These are phyloP conservation scores for Salpingus planirostris DNA, from an alignment of 2,888 invertebrate species.

Conservation along the genomic window DNA sequence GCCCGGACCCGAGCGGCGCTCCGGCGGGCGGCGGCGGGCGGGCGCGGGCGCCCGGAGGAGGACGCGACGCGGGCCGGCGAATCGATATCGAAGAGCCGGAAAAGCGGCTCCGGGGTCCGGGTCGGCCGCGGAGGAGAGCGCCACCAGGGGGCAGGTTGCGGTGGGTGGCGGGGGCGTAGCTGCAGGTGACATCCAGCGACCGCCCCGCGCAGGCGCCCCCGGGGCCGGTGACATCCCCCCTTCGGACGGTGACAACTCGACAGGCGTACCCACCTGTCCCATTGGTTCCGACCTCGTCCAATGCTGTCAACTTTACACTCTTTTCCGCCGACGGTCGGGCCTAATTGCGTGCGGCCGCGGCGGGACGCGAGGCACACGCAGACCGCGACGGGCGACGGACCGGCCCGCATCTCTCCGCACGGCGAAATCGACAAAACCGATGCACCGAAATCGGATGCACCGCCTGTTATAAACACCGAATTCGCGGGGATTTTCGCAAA, in stretches of 20 bases:
- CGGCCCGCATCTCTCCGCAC: too few relatives aligned
- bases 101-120: too few relatives aligned
- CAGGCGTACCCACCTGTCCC: conserved; percentile 41
- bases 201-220: conserved; percentile 37
- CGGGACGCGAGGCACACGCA: too few relatives aligned
- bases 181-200: conserved; percentile 37
- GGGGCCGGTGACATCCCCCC: conserved; percentile 37
- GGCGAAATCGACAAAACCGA: too few relatives aligned
- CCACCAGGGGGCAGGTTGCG: conserved; percentile 35
- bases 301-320: conserved; percentile 27
- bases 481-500: too few relatives aligned
- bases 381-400: too few relatives aligned
- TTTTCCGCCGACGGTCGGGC: conserved; percentile 7
- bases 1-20: conserved; percentile 35
- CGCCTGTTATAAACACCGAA: conserved; percentile 9
- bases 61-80: too few relatives aligned
- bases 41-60: too few relatives aligned
- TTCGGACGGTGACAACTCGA: conserved; percentile 38
- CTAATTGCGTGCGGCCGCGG: too few relatives aligned
- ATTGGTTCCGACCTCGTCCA: conserved; percentile 38
- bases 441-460: conserved; percentile 8
- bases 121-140: too few relatives aligned
- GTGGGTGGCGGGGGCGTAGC: conserved; percentile 36
- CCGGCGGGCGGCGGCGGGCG: conserved; percentile 30
- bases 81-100: too few relatives aligned